Evolutionary conservation across 1,140 invertebrate species (phyloP).

Genomic region (Drosophila varians): DNA sequence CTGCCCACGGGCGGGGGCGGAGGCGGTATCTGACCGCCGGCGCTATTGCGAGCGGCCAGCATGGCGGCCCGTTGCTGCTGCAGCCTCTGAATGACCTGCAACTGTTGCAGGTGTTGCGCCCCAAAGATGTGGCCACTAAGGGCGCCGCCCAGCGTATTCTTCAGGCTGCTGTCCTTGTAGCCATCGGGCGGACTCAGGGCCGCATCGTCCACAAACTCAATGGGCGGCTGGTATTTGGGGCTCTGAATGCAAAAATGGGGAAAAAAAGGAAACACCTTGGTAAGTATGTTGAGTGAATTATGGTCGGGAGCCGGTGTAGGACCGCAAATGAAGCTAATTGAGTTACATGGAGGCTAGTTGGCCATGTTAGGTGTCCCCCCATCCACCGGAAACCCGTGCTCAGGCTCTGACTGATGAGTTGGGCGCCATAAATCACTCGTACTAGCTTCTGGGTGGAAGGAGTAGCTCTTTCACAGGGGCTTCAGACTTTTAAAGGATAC

Average conservation of each 20-base stretch:
- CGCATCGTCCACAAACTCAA: slow-evolving; percentile 89
- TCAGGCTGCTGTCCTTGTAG: slow-evolving; percentile 89
- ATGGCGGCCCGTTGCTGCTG: slow-evolving; percentile 84
- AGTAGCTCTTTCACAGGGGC: neutral
- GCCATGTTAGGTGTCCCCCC: neutral
- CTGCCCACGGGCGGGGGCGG: slow-evolving; percentile 69
- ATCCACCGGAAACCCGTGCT: neutral
- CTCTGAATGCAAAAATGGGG: slow-evolving; percentile 69
- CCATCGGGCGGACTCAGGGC: slow-evolving; percentile 93
- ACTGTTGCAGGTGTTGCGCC: slow-evolving; percentile 86
- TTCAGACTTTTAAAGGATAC: neutral
- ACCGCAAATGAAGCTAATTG: slow-evolving; percentile 63
- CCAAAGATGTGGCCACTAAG: slow-evolving; percentile 86
- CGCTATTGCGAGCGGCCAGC: slow-evolving; percentile 78
- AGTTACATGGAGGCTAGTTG: neutral
- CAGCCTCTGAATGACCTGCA: slow-evolving; percentile 85
- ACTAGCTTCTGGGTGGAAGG: neutral
- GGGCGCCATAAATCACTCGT: neutral
- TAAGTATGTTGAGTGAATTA: slow-evolving; percentile 12
- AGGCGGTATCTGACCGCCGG: slow-evolving; percentile 67
- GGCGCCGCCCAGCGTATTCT: slow-evolving; percentile 85
- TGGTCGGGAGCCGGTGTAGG: neutral
- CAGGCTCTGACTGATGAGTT: neutral
- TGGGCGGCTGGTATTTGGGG: slow-evolving; percentile 86
- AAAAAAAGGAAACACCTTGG: neutral